Base-by-base conservation (phyloP, 2,888 invertebrate species). In the Pocota personata region DNA sequence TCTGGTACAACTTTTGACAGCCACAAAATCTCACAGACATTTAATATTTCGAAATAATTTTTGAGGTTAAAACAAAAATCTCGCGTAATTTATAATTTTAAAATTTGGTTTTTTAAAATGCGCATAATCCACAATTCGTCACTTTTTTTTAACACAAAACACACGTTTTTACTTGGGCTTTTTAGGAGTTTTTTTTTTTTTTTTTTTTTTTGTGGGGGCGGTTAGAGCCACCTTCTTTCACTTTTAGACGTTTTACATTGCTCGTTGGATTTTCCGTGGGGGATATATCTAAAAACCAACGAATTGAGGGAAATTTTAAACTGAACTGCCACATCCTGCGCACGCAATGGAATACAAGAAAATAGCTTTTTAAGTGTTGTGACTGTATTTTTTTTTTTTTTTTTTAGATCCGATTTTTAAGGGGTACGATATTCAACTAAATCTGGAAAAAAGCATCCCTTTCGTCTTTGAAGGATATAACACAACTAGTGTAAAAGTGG, bases 321-420 rank as follows among this genome's bases (percentile, higher is more conserved):
- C 58, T 66, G 71, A 86, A 86, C 80, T 52, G 82, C 43, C 80
- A 80, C 66, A 82, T 58, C 55, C 60, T 86, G 86, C 86, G 86
- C 86, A 82, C 82, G 86, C 82, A 77, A 6, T 27, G 37, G 40
- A 72, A 12, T 35, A 40, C 52, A 19, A 60, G 52, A 46, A 62
- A 64, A 79, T 80, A 55, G 12, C 43, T 60, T 60, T 37, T n/a
- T 0, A 50, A 52, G 21, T 76, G 32, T 55, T 24, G 4, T n/a
- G n/a, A n/a, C n/a, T n/a, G n/a, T n/a, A n/a, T n/a, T n/a, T 24
- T 24, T 24, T 24, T 19, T 66, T 12, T 60, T 32, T 24, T 16
- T 58, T 69, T 71, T 60, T 76, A 71, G 76, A 86, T 52, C 82
- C 82, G 82, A 86, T 72, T 86, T 86, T 86, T 77, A 82, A 86